Base-by-base conservation (phyloP, 2,797 vertebrate genomes). In the Manis javanica region DNA sequence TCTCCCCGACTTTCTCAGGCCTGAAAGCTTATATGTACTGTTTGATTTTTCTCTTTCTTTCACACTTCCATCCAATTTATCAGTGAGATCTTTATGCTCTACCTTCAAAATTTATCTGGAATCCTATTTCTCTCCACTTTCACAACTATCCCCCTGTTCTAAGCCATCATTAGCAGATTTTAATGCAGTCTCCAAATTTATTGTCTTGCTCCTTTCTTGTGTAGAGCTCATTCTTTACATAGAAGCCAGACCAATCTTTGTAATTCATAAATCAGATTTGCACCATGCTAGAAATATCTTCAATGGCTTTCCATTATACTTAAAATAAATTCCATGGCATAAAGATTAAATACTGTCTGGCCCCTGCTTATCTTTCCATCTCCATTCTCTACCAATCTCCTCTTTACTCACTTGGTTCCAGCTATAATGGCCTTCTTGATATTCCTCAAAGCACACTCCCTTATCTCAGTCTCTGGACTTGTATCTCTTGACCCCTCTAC, bases 1-100 rank as follows among this genome's bases (percentile, higher is more conserved):
- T 34, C 16, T 66, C 5, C 7, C 5, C 21, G 3, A 90, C 37
- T 69, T 86, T 81, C 59, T 95, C 39, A 96, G 21, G 18, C 18
- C 46, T 83, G 88, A 96, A 46, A 29, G 46, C 42, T 72, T 21
- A 85, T 10, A 66, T 23, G 0, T 49, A 49, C 49, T 82, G 53
- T 87, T 71, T n/a, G 24, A 77, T 75, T 64, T 75, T 88, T 64
- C 57, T 94, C 59, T 90, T 92, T 78, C 39, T 72, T 74, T 92
- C 39, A 75, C 19, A 75, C 21, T 66, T 89, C 23, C 13, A 93
- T 71, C 18, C 55, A 71, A 46, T 61, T 71, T 29, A 72, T 26
- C 68, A 71, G 18, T 86, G 61, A 91, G 39, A 61, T 71, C 31
- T 64, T 77, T 83, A 75, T 42, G 88, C 15, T 57, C 8, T 42